A percentile compares a stretch with the other conserved stretches of the same genome.
phyloP scores from a whole-genome alignment of 37 sponge, comb jelly and placozoan species.

The Cladorhizidae sp. region DNA sequence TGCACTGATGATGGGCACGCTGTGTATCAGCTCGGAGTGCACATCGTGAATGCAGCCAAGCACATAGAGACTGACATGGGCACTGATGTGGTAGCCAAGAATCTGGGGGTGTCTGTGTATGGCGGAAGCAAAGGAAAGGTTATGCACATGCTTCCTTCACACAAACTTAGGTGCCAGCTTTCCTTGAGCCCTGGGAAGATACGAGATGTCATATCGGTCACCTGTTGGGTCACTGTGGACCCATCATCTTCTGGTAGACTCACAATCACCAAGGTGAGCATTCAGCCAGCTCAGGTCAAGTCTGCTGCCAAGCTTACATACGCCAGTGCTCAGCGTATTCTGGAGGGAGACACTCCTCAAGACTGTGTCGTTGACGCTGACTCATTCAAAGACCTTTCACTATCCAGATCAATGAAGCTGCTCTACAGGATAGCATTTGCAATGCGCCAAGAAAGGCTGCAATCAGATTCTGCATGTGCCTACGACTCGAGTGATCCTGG shows the following conservation, averaged over 20 bases:
- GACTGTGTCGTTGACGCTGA: background rate
- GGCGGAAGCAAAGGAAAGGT: background rate
- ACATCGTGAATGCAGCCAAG: slow-evolving; percentile 53
- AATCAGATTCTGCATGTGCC: slow-evolving; percentile 8
- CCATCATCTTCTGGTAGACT: background rate
- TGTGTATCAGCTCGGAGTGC: slow-evolving; percentile 62
- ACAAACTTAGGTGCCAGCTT: slow-evolving; percentile 4
- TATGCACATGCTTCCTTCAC: slow-evolving; percentile 38
- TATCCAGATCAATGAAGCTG: slow-evolving; percentile 18
- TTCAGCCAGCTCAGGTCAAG: slow-evolving; percentile 22
- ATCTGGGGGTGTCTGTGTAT: slow-evolving; percentile 41
- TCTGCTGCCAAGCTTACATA: slow-evolving; percentile 53
- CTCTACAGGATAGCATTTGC: slow-evolving; percentile 38
- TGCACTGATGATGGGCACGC: background rate
- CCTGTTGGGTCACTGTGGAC: slow-evolving; percentile 12
- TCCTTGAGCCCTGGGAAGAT: slow-evolving; percentile 24
- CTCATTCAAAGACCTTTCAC: background rate
- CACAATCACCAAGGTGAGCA: background rate
- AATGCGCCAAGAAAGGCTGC: slow-evolving; percentile 19
- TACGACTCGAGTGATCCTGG: slow-evolving; percentile 26
- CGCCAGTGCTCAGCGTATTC: slow-evolving; percentile 38
- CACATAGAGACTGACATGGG: background rate
- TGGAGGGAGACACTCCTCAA: slow-evolving; percentile 3
- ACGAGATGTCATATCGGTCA: slow-evolving; percentile 30
- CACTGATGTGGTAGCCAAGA: slow-evolving; percentile 20